phyloP scores from a whole-genome alignment of 2,113 vertebrate genomes.

The Thamnaconus septentrionalis region DNA sequence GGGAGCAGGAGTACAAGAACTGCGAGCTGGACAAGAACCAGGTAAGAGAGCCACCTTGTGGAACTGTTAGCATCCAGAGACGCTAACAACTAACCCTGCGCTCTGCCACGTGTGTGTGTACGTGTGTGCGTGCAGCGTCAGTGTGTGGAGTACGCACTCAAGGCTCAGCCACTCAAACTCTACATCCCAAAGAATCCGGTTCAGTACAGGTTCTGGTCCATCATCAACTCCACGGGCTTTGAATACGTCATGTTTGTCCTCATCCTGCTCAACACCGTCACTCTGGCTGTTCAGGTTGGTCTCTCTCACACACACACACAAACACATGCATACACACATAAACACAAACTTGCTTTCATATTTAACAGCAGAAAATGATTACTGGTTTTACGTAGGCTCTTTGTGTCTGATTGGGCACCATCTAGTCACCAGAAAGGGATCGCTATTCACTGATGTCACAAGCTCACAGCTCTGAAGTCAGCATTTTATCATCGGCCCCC shows the following conservation, averaged over 20 bases:
- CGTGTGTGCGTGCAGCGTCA: slow-evolving; percentile 77
- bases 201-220: slow-evolving; percentile 90
- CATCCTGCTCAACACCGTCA: slow-evolving; percentile 93
- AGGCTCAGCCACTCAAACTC: slow-evolving; percentile 87
- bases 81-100: neutral
- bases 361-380: too few relatives aligned
- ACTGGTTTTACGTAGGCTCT: too few relatives aligned
- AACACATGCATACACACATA: too few relatives aligned
- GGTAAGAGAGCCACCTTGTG: slow-evolving; percentile 59
- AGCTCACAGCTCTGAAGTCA: too few relatives aligned
- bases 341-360: too few relatives aligned
- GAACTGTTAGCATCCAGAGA: neutral
- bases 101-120: neutral
- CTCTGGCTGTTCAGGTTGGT: slow-evolving; percentile 86
- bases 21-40: slow-evolving; percentile 97
- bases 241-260: slow-evolving; percentile 96
- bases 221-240: slow-evolving; percentile 90
- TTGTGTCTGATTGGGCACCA: too few relatives aligned
- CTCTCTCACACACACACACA: neutral
- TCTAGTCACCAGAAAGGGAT: too few relatives aligned
- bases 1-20: slow-evolving; percentile 93
- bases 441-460: too few relatives aligned
- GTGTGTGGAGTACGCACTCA: slow-evolving; percentile 90
- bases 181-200: slow-evolving; percentile 92
- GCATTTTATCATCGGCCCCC: too few relatives aligned